Conservation (phyloP, 1,140 invertebrate genomes). For the Macrotrachela quadricornifera region DNA sequence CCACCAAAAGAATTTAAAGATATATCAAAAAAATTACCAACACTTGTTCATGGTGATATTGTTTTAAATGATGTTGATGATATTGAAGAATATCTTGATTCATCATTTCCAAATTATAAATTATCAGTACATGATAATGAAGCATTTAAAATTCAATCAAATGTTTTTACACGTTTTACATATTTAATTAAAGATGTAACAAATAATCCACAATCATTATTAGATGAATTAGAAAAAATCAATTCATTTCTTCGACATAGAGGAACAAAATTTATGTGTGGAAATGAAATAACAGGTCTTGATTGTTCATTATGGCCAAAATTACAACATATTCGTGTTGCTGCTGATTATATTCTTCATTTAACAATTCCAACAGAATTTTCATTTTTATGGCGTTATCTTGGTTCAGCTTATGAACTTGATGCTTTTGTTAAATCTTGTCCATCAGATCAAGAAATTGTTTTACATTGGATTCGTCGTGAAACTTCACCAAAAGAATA, state of each 20-base stretch:
- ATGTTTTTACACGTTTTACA: conserved; percentile 40
- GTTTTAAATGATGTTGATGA: conserved; percentile 35
- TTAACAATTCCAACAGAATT: conserved; percentile 37
- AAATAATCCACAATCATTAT: conserved; percentile 29
- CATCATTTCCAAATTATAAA: conserved; percentile 28
- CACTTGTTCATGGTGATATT: conserved; percentile 28
- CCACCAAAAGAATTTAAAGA: conserved; percentile 34
- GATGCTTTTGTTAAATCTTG: conserved; percentile 38
- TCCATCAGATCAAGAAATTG: conserved; percentile 41
- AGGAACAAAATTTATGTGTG: conserved; percentile 29
- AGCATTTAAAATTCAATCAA: conserved; percentile 32
- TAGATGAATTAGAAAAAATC: conserved; percentile 30
- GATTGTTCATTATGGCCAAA: conserved; percentile 40
- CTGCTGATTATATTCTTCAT: conserved; percentile 34
- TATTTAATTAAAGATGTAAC: conserved; percentile 37
- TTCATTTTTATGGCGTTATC: conserved; percentile 38
- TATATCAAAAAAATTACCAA: conserved; percentile 30
- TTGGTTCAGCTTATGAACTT: conserved; percentile 36
- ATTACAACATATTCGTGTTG: conserved; percentile 38
- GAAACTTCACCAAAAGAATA: too few relatives aligned
- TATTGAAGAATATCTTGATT: conserved; percentile 37
- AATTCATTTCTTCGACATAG: conserved; percentile 25
- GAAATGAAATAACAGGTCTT: conserved; percentile 30
- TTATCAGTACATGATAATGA: conserved; percentile 28
- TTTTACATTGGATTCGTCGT: conserved; percentile 32